A percentile compares a stretch with the other conserved stretches of the same genome.
These are phyloP conservation scores for Parnassius mnemosyne DNA, from an alignment of 2,888 invertebrate species.

Conservation along the genomic window DNA sequence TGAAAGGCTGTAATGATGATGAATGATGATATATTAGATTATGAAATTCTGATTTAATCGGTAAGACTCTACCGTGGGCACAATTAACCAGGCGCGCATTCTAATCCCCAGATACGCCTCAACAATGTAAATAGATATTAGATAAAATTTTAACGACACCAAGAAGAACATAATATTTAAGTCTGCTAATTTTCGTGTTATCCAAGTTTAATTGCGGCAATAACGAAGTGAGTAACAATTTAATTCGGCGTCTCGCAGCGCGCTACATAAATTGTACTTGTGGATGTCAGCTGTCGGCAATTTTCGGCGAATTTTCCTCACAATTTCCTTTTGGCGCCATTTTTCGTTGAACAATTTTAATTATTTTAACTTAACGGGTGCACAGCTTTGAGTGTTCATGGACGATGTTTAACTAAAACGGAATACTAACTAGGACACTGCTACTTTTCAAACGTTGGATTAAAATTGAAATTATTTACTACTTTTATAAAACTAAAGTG, in stretches of 20 bases:
- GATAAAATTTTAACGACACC: constrained; percentile 1
- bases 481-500: too few species aligned
- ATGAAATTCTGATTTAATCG: too few species aligned
- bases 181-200: constrained; percentile 49
- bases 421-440: too few species aligned
- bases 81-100: too few species aligned
- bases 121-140: background rate
- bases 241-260: constrained; percentile 64
- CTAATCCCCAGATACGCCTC: too few species aligned
- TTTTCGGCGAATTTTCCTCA: constrained; percentile 69
- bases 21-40: too few species aligned
- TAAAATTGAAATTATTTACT: too few species aligned
- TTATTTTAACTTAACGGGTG: constrained; percentile 60
- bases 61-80: too few species aligned
- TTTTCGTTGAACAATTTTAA: constrained; percentile 72
- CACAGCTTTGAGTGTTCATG: too few species aligned
- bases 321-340: constrained; percentile 73
- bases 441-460: too few species aligned
- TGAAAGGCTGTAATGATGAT: too few species aligned
- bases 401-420: too few species aligned
- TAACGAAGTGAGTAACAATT: constrained; percentile 73
- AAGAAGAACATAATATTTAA: constrained; percentile 11
- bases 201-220: constrained; percentile 72
- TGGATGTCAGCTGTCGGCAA: constrained; percentile 77
- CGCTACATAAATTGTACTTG: constrained; percentile 74